Percentiles rank a stretch among this genome's conserved stretches.
phyloP scores from a whole-genome alignment of 2,113 vertebrate species.

The Vidua macroura region DNA sequence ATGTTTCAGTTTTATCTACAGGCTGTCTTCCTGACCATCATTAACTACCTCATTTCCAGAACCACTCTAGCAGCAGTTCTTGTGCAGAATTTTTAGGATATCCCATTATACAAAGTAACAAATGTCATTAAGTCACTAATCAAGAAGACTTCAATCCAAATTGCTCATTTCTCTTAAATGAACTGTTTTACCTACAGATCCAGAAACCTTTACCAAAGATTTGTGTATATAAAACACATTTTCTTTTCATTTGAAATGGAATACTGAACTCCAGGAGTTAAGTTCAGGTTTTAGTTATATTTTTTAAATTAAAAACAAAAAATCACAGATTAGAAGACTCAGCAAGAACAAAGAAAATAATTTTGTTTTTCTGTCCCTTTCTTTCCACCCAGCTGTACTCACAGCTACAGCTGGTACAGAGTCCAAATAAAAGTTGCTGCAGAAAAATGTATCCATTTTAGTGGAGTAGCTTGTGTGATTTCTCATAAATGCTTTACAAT shows the following conservation, averaged over 20 bases:
- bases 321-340: background rate
- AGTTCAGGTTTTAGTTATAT: background rate
- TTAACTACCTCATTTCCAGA: constrained; percentile 5
- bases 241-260: background rate
- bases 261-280: background rate
- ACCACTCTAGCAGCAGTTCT: background rate
- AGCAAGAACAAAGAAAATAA: background rate
- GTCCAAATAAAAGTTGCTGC: background rate
- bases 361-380: background rate
- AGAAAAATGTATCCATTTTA: constrained; percentile 25
- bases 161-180: background rate
- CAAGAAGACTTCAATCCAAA: background rate
- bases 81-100: background rate
- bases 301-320: background rate
- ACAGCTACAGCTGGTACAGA: background rate
- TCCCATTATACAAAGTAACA: background rate
- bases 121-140: background rate
- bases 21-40: background rate
- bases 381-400: background rate
- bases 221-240: background rate
- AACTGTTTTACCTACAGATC: background rate
- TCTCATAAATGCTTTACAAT: constrained; percentile 47
- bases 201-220: background rate
- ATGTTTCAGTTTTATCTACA: constrained; percentile 2
- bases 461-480: background rate